Conservation (phyloP, 1,140 invertebrate species). For the Plodia interpunctella region DNA sequence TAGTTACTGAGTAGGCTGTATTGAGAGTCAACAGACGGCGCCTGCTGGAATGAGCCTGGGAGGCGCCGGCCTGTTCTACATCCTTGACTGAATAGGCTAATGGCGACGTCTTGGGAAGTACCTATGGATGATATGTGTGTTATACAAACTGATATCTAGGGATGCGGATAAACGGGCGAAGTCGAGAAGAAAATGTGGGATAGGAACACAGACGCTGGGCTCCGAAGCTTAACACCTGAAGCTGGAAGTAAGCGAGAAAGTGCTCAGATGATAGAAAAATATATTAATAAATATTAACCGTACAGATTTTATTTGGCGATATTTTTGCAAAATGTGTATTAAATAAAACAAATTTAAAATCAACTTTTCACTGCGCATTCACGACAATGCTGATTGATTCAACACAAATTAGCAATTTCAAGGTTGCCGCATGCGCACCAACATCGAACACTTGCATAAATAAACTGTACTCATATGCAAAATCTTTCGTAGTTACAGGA, state of each 20-base stretch:
- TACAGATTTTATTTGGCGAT: no score
- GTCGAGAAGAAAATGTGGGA: no score
- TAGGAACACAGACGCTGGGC: no score
- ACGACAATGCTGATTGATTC: not conserved
- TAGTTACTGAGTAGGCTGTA: conserved; percentile 17
- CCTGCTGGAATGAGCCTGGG: conserved; percentile 28
- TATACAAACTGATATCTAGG: not conserved
- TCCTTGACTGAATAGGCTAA: conserved; percentile 13
- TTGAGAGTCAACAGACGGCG: conserved; percentile 27
- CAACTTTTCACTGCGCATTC: no score
- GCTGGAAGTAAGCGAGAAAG: no score
- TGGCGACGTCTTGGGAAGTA: not conserved
- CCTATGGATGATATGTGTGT: no score
- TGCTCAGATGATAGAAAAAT: no score
- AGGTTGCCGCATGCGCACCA: conserved; percentile 14
- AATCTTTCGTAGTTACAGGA: conserved; percentile 12
- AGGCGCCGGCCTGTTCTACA: conserved; percentile 23
- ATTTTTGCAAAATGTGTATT: no score
- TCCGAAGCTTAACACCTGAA: no score
- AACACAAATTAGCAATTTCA: conserved; percentile 22
- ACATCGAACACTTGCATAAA: conserved; percentile 25
- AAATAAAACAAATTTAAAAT: not conserved
- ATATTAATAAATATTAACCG: no score
- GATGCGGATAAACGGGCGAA: no score
- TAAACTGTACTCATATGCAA: conserved; percentile 16